These are phyloP conservation scores for Carapus acus DNA, from an alignment of 2,797 vertebrate species.

Conservation along the genomic window DNA sequence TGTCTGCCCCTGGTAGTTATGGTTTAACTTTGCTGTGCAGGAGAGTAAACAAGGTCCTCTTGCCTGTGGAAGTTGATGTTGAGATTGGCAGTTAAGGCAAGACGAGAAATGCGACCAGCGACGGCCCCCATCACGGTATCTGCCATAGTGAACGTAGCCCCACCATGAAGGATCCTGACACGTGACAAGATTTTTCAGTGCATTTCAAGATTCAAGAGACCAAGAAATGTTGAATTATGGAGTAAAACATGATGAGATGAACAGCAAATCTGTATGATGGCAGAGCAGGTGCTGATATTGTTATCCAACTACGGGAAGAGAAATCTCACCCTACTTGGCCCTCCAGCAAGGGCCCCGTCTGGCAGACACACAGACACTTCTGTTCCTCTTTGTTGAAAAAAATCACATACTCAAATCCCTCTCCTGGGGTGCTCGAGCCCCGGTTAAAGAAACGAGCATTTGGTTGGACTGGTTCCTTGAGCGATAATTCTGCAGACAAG, in stretches of 20 bases:
- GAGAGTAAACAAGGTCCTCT: neutral
- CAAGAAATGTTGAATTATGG: too few relatives aligned
- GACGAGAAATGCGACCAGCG: slow-evolving; percentile 73
- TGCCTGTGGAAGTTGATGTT: slow-evolving; percentile 78
- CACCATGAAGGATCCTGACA: too few relatives aligned
- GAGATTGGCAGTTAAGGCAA: slow-evolving; percentile 77
- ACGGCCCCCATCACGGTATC: slow-evolving; percentile 73
- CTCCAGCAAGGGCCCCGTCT: slow-evolving; percentile 78
- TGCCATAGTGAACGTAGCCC: too few relatives aligned
- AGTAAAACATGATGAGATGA: too few relatives aligned
- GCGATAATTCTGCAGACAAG: slow-evolving; percentile 59
- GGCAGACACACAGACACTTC: slow-evolving; percentile 71
- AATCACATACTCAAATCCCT: slow-evolving; percentile 78
- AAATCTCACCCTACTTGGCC: slow-evolving; percentile 76
- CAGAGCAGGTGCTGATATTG: too few relatives aligned
- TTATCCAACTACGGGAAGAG: too few relatives aligned
- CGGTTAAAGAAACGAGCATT: slow-evolving; percentile 72
- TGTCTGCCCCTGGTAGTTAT: too few relatives aligned
- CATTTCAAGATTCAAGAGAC: too few relatives aligned
- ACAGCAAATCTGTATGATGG: too few relatives aligned
- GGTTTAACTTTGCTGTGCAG: too few relatives aligned
- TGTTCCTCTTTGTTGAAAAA: slow-evolving; percentile 73
- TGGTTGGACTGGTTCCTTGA: slow-evolving; percentile 64
- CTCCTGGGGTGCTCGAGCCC: slow-evolving; percentile 64
- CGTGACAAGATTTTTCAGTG: too few relatives aligned